Evolutionary conservation across 2,888 invertebrate species (phyloP).

Genomic region (Sclerodermus sp.): DNA sequence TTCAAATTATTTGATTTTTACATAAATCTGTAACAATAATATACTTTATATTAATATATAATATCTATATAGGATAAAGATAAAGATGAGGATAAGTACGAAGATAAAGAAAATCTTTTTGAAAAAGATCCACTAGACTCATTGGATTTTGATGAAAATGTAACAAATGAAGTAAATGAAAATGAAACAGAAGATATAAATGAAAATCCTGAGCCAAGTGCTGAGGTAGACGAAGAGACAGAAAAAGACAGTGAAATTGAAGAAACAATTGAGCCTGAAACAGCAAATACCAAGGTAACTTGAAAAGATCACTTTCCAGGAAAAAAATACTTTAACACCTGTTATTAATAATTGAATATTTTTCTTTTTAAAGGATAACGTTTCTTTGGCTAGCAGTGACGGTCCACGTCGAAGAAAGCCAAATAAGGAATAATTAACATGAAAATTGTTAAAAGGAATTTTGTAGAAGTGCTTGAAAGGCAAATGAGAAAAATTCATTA

Average conservation of each 20-base stretch:
- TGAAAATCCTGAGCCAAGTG: slow-evolving; percentile 29
- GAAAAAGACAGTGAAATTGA: slow-evolving; percentile 44
- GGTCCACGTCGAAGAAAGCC: slow-evolving; percentile 55
- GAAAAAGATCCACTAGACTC: slow-evolving; percentile 28
- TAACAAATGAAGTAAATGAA: slow-evolving; percentile 56
- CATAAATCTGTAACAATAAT: neutral
- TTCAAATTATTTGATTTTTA: neutral
- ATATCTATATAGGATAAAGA: slow-evolving; percentile 34
- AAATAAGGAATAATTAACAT: slow-evolving; percentile 47
- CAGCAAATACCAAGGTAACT: slow-evolving; percentile 34
- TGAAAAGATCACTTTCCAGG: neutral
- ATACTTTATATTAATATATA: neutral
- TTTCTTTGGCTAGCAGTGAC: slow-evolving; percentile 36
- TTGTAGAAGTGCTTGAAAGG: neutral
- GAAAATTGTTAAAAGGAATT: slow-evolving; percentile 25
- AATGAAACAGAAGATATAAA: slow-evolving; percentile 45
- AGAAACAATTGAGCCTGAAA: slow-evolving; percentile 38
- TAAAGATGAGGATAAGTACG: slow-evolving; percentile 26
- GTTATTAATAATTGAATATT: neutral
- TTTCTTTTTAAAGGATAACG: slow-evolving; percentile 36
- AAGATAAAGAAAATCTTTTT: too few relatives aligned
- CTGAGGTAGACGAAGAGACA: slow-evolving; percentile 43
- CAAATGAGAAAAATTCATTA: neutral
- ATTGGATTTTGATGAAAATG: slow-evolving; percentile 68
- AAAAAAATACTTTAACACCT: slow-evolving; percentile 1